phyloP scores from a whole-genome alignment of 2,888 invertebrate genomes.

The Ichneumon xanthorius region DNA sequence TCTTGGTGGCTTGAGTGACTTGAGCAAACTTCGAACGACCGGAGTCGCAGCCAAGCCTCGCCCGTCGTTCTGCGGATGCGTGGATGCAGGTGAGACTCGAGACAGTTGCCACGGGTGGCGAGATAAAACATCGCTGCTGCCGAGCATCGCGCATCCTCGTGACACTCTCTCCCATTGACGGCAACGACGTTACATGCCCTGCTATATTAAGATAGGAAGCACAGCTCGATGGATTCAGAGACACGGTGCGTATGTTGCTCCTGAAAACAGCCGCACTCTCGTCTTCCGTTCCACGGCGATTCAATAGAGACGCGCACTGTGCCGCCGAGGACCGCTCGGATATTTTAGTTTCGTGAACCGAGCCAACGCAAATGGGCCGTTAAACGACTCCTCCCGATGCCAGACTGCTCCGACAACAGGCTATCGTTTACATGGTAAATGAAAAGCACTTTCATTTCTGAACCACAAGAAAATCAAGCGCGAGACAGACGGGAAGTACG shows the following conservation, averaged over 20 bases:
- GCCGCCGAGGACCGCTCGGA: neutral
- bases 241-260: conserved; percentile 43
- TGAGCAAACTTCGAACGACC: conserved; percentile 50
- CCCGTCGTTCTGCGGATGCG: conserved; percentile 5
- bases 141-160: neutral
- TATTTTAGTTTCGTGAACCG: conserved; percentile 48
- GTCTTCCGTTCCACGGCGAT: conserved; percentile 17
- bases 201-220: conserved; percentile 56
- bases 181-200: conserved; percentile 20
- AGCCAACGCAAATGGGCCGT: conserved; percentile 51
- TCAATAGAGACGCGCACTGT: neutral
- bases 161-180: conserved; percentile 18
- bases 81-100: conserved; percentile 41
- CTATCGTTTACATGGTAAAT: conserved; percentile 51
- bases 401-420: conserved; percentile 32
- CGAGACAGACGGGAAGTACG: neutral
- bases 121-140: conserved; percentile 26
- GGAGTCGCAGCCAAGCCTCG: conserved; percentile 19
- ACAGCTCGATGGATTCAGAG: conserved; percentile 43
- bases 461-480: neutral
- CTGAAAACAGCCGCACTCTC: conserved; percentile 40
- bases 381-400: conserved; percentile 30
- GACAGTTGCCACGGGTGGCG: conserved; percentile 14
- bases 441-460: conserved; percentile 45
- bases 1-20: conserved; percentile 42